Evolutionary conservation across 2,113 vertebrate species (phyloP), one percentile per base, ranked within the genome.

Genomic region (Paramormyrops kingsleyae): DNA sequence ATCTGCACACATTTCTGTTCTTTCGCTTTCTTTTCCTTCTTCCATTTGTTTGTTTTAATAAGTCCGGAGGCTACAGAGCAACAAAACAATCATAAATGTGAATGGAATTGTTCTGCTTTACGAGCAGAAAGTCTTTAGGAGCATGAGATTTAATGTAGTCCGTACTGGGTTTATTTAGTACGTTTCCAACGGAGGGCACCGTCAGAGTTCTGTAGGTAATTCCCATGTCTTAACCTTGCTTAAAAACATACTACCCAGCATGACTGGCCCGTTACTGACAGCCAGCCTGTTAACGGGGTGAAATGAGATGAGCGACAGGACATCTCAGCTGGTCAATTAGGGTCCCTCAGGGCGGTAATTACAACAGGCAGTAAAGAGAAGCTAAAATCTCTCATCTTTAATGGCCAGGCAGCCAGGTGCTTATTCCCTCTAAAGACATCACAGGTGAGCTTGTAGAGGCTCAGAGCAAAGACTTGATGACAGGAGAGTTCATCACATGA

Each of bases 241-340:
- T 47, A 88, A 74, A 46, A 42, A 24, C 62, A 80, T 17, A 50
- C 31, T 53, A 49, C 47, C 27, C 46, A 27, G 13, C 49, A 53
- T 56, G 31, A 15, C 46, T 85, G 62, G 27, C 52, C 87, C 12
- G 49, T 87, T 59, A 83, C 70, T 87, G 46, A 27, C 62, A 15
- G 31, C 83, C 35, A 90, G 50, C 87, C 70, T 83, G 62, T 62
- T 91, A 89, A 90, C 50, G 74, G 87, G 85, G 49, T 89, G 50
- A 56, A 89, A 89, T 84, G 87, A 52, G 87, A 87, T 50, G 74
- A 53, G 66, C 42, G 85, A 59, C 62, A 27, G 74, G 89, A 77
- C 74, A 70, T 84, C 85, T 90, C 42, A 80, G 46, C 89, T 74
- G 86, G 89, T 89, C 83, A 90, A 89, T 92, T 90, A 88, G 27